Evolutionary conservation across 2,888 invertebrate species (phyloP), one percentile per base, ranked within the genome.

Genomic region (Drosophila leonis): DNA sequence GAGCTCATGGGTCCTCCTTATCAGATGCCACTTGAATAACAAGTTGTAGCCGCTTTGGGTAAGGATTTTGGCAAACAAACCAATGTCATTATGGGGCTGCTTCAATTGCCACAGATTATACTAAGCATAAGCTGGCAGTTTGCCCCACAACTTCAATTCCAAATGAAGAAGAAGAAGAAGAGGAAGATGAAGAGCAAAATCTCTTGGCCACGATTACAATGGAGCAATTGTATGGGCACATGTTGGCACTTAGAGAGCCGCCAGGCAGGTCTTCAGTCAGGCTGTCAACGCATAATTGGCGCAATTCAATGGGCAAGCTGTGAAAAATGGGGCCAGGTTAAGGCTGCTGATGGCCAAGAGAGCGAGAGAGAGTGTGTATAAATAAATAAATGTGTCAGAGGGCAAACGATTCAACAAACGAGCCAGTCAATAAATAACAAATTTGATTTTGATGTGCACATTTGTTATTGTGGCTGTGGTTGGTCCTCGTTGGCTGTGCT

Each of bases 231-330:
- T 73, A 65, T 4, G 35, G 46, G 65, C 78, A 63, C 63, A 75
- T 75, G 75, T 70, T 65, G 13, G 60, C 75, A 75, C 75, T 75
- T 75, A 75, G 51, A 18, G 44, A 10, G 20, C 33, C 44, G 24
- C 37, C 68, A 33, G 39, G 37, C 10, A 12, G 39, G 10, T 24
- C 27, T 27, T 39, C 27, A n/a, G 39, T 7, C 41, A 27, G 71
- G 72, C 86, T 85, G 83, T 88, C 87, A 83, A 69, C 82, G 75
- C 80, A 89, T 89, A 85, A 85, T 85, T 87, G 84, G 80, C 74
- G 69, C 82, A 72, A 89, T 89, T 85, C 78, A 75, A 77, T 75
- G 70, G 83, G 56, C 80, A 78, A 69, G 66, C 67, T 57, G 64
- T 80, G 83, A 85, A 80, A 85, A 88, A 87, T 78, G 80, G 72